These are phyloP conservation scores for Notothenia rossii DNA, from an alignment of 2,113 vertebrate species.

Conservation along the genomic window DNA sequence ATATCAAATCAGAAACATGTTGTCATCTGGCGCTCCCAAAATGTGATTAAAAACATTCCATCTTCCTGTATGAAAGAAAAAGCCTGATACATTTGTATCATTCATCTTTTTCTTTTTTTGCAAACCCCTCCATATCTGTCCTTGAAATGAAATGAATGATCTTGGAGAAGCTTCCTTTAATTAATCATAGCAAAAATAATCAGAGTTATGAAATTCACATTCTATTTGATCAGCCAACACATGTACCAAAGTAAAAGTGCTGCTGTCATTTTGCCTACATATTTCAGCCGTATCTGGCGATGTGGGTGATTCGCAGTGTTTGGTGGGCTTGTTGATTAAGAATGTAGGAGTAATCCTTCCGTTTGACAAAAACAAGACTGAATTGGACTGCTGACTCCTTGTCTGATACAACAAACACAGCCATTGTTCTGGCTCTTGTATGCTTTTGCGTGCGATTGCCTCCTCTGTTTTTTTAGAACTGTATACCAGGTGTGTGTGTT, in stretches of 20 bases:
- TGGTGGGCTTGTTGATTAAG: conserved; percentile 69
- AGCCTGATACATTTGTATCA: conserved; percentile 43
- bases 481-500: conserved; percentile 16
- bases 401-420: conserved; percentile 56
- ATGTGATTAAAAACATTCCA: conserved; percentile 57
- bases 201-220: conserved; percentile 60
- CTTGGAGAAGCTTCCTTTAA: conserved; percentile 56
- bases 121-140: conserved; percentile 50
- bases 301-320: conserved; percentile 70
- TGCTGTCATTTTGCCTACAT: conserved; percentile 42
- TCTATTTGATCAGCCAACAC: conserved; percentile 70
- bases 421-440: conserved; percentile 59
- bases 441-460: conserved; percentile 6
- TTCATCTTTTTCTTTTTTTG: conserved; percentile 29
- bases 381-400: conserved; percentile 58
- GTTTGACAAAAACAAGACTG: conserved; percentile 65
- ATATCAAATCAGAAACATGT: conserved; percentile 35
- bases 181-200: conserved; percentile 68
- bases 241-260: conserved; percentile 49
- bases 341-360: conserved; percentile 71
- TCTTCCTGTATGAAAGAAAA: conserved; percentile 19
- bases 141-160: conserved; percentile 69
- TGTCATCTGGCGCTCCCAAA: conserved; percentile 30
- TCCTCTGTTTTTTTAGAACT: conserved; percentile 19
- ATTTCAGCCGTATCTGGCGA: conserved; percentile 47